Evolutionary conservation across 2,113 vertebrate genomes (phyloP).

Genomic region (Prietella phreatophila): DNA sequence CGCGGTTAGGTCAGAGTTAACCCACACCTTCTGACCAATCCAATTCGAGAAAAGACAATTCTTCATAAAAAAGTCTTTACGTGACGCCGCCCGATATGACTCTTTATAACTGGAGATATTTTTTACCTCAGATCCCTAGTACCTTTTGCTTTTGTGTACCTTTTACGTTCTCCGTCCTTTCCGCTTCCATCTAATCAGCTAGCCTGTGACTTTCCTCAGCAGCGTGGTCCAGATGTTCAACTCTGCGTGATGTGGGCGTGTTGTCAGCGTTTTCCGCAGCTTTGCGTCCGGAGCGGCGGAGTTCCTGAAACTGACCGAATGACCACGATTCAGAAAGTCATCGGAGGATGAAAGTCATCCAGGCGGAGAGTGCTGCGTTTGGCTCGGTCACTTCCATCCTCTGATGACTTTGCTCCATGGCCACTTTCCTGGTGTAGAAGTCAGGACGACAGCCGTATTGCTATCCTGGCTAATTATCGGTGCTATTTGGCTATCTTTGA

Average conservation of each 20-base stretch:
- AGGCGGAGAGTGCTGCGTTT: neutral
- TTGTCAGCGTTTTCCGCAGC: slow-evolving; percentile 2
- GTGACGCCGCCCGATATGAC: neutral
- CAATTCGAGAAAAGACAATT: neutral
- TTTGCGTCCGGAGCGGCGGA: neutral
- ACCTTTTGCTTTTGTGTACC: neutral
- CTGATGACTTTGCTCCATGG: slow-evolving; percentile 16
- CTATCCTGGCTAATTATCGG: slow-evolving; percentile 3
- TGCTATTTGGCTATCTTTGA: slow-evolving; percentile 33
- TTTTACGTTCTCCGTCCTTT: slow-evolving; percentile 46
- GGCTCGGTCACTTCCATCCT: slow-evolving; percentile 15
- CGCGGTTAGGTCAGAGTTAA: neutral
- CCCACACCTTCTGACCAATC: neutral
- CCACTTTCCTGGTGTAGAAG: neutral
- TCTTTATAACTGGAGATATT: neutral
- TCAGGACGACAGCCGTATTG: neutral
- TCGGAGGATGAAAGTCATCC: slow-evolving; percentile 4
- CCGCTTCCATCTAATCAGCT: slow-evolving; percentile 56
- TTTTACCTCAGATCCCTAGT: neutral
- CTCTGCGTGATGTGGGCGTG: slow-evolving; percentile 28
- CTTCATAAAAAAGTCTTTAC: neutral
- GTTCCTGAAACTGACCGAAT: neutral
- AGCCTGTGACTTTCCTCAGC: slow-evolving; percentile 66
- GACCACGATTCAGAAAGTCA: slow-evolving; percentile 8
- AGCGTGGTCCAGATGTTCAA: slow-evolving; percentile 72